Percentiles rank a stretch among this genome's conserved stretches.
These are phyloP conservation scores for crab-eating macaque (Macaca fascicularis) DNA, from an alignment of 2,113 vertebrate genomes.

Conservation along the genomic window T2T-MFA8v1.1 NC_088381.1:167864001-167864500, in stretches of 20 bases:
- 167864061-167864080: not conserved
- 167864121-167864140: not conserved
- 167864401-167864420: not conserved
- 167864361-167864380: not conserved
- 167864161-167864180: not conserved
- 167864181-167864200: not conserved
- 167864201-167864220: not conserved
- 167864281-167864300: not conserved
- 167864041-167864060: not conserved
- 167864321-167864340: not conserved
- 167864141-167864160: not conserved
- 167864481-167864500: not conserved
- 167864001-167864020: not conserved
- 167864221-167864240: not conserved
- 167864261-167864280: not conserved
- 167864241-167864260: not conserved
- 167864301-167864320: not conserved
- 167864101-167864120: not conserved
- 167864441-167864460: not conserved
- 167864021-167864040: not conserved
- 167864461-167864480: too few relatives aligned
- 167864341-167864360: not conserved
- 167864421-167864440: not conserved
- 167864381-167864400: not conserved
- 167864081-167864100: not conserved